phyloP scores from a whole-genome alignment of 2,113 vertebrate genomes.

The Prionailurus bengalensis region DNA sequence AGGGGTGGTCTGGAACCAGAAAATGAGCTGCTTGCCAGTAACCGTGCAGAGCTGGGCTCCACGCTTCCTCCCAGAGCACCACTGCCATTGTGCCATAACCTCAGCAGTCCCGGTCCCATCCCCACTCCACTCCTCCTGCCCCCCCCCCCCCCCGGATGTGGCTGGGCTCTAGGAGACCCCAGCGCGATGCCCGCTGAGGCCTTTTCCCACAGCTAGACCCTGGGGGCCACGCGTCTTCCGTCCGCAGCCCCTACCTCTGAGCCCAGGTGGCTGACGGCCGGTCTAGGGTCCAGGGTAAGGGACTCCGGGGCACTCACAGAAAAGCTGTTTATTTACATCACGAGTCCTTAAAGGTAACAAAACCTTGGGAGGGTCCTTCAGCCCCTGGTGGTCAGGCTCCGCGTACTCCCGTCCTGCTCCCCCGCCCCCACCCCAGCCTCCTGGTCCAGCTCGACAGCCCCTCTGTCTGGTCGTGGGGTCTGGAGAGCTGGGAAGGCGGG shows the following conservation, averaged over 20 bases:
- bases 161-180: not conserved
- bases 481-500: not conserved
- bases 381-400: slow-evolving; percentile 18
- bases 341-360: slow-evolving; percentile 60
- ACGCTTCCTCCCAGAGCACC: too few species aligned
- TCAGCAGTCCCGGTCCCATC: fast-evolving
- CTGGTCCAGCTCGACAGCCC: not conserved
- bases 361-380: not conserved
- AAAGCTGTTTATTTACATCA: slow-evolving; percentile 88
- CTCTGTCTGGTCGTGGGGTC: not conserved
- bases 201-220: not conserved
- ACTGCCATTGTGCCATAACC: too few species aligned
- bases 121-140: not conserved
- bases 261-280: fast-evolving
- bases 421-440: not conserved
- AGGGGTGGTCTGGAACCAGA: too few species aligned
- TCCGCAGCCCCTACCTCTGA: not conserved
- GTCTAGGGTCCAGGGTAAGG: fast-evolving
- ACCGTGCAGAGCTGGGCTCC: too few species aligned
- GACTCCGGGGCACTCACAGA: slow-evolving; percentile 59
- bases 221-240: fast-evolving
- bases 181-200: fast-evolving
- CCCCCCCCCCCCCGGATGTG: not conserved
- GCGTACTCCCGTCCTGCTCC: not conserved
- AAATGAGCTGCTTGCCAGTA: too few species aligned